Evolutionary conservation across 1,140 invertebrate genomes (phyloP).

Genomic region (Bombus ignitus): DNA sequence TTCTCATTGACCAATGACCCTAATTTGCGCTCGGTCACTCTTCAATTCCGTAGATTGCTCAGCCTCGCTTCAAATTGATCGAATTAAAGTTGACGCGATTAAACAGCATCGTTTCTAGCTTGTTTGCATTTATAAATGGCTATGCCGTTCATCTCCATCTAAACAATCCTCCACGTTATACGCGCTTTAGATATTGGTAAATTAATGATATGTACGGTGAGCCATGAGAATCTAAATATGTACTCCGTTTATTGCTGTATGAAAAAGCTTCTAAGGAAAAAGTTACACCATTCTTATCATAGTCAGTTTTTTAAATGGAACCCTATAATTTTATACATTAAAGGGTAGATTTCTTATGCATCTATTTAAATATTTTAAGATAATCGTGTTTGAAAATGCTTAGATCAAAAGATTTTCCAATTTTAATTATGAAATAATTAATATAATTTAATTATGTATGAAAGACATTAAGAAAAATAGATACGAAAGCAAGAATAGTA

Average conservation of each 20-base stretch:
- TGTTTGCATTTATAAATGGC: constrained; percentile 45
- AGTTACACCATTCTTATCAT: too few species aligned
- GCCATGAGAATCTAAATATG: too few species aligned
- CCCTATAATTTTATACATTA: not conserved
- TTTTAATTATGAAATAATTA: too few species aligned
- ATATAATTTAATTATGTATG: too few species aligned
- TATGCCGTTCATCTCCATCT: too few species aligned
- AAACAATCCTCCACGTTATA: too few species aligned
- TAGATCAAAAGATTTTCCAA: too few species aligned
- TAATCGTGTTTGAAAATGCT: not conserved
- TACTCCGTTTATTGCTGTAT: too few species aligned
- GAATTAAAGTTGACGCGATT: constrained; percentile 61
- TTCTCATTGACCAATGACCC: constrained; percentile 41
- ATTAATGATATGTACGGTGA: too few species aligned
- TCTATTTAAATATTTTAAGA: not conserved
- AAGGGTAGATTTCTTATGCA: not conserved
- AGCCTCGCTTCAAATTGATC: constrained; percentile 48
- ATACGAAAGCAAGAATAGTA: too few species aligned
- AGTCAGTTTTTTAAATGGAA: not conserved
- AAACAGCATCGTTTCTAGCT: constrained; percentile 53
- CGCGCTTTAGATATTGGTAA: too few species aligned
- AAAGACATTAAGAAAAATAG: not conserved
- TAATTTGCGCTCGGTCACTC: constrained; percentile 52
- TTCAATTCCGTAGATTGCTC: constrained; percentile 39
- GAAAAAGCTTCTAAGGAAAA: too few species aligned